A percentile compares a stretch with the other conserved stretches of the same genome.
phyloP scores from a whole-genome alignment of 2,888 invertebrate genomes.

The Geophilus truncorum region DNA sequence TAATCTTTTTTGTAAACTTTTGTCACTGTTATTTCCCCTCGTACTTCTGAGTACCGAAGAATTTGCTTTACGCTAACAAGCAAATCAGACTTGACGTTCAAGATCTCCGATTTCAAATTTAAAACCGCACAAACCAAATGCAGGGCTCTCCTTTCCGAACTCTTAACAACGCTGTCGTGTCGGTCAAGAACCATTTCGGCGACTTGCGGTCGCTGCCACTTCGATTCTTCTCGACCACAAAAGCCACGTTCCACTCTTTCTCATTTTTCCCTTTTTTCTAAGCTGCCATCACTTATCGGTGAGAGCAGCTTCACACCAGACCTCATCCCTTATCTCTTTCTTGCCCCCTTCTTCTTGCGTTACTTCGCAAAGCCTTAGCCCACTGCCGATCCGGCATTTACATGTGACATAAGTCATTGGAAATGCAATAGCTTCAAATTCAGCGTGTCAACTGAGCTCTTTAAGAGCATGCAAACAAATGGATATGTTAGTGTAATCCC shows the following conservation, averaged over 20 bases:
- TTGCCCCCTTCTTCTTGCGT: not conserved
- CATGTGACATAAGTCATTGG: not conserved
- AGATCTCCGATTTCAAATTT: not conserved
- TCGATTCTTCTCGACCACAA: not conserved
- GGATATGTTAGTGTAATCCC: no score
- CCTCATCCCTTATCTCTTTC: not conserved
- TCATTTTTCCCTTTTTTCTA: not conserved
- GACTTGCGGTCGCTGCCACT: not conserved
- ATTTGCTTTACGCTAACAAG: not conserved
- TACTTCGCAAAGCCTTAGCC: not conserved
- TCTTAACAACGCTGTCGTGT: not conserved
- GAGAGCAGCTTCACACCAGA: slow-evolving; percentile 8
- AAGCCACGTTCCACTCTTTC: slow-evolving; percentile 7
- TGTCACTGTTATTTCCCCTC: no score
- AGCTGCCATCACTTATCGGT: slow-evolving; percentile 22
- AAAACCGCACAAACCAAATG: not conserved
- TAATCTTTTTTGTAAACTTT: no score
- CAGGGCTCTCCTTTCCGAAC: not conserved
- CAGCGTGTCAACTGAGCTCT: no score
- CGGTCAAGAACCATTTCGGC: not conserved
- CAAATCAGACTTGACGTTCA: not conserved
- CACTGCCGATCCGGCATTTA: no score
- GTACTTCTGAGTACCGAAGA: no score
- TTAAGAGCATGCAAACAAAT: no score
- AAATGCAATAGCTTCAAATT: not conserved